Evolutionary conservation across 2,113 vertebrate species (phyloP).

Genomic region (Ictidomys tridecemlineatus): DNA sequence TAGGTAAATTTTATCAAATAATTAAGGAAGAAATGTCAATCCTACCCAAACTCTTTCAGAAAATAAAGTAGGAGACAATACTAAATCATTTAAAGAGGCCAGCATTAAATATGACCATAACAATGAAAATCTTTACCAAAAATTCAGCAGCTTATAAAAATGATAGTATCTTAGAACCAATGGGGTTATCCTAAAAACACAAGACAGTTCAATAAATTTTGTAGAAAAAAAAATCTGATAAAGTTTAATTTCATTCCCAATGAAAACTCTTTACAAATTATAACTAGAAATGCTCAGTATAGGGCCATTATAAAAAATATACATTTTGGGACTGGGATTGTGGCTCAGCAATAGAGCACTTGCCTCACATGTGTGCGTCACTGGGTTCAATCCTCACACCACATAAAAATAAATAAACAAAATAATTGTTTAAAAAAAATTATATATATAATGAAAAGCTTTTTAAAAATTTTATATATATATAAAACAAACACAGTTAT

Average conservation of each 20-base stretch:
- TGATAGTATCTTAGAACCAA: background rate
- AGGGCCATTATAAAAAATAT: background rate
- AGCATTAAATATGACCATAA: background rate
- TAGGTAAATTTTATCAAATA: background rate
- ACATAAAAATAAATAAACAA: too few relatives aligned
- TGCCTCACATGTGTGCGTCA: too few relatives aligned
- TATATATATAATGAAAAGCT: too few relatives aligned
- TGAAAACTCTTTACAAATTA: constrained; percentile 20
- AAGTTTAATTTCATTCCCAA: background rate
- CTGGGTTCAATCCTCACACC: too few relatives aligned
- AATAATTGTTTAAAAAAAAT: too few relatives aligned
- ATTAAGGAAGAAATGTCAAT: constrained; percentile 22
- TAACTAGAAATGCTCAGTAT: background rate
- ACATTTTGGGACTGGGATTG: too few relatives aligned
- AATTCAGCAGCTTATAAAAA: background rate
- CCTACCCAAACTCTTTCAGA: background rate
- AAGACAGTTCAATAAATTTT: background rate
- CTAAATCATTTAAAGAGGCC: background rate
- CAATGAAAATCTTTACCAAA: background rate
- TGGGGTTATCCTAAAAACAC: background rate
- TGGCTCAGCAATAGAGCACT: too few relatives aligned
- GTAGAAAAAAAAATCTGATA: background rate
- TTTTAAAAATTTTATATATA: background rate
- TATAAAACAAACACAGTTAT: background rate
- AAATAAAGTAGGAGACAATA: background rate